Evolutionary conservation across 2,113 vertebrate genomes (phyloP).

Genomic region (Caretta caretta): DNA sequence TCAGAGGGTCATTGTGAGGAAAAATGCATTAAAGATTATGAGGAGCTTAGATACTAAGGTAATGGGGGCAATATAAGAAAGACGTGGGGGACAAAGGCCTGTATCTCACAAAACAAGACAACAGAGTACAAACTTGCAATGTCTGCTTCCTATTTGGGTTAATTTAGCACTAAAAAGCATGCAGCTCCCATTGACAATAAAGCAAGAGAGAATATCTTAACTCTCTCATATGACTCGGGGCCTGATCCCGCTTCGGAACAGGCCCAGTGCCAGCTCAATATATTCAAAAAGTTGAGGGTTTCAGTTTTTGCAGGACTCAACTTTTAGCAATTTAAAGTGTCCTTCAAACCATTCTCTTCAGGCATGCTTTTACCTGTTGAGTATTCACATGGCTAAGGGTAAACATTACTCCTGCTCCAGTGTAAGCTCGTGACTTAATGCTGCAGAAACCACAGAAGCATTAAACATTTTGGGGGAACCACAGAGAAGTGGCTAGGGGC

Average conservation of each 20-base stretch:
- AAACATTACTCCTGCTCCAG: neutral
- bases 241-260: neutral
- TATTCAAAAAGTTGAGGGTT: neutral
- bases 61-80: neutral
- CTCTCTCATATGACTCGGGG: neutral
- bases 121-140: neutral
- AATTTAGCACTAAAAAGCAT: neutral
- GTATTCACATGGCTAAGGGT: neutral
- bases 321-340: neutral
- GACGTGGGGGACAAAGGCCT: neutral
- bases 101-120: neutral
- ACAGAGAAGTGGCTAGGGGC: neutral
- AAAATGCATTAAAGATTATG: neutral
- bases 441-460: neutral
- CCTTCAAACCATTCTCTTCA: neutral
- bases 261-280: neutral
- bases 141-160: neutral
- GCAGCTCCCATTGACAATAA: neutral
- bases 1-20: neutral
- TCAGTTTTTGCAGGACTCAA: neutral
- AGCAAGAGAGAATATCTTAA: neutral
- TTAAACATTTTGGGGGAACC: neutral
- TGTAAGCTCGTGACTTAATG: fast-evolving
- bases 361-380: fast-evolving
- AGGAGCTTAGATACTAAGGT: neutral